Evolutionary conservation across 2,113 vertebrate species (phyloP), one percentile per base, ranked within the genome.

Genomic region (Pleuronectes platessa): DNA sequence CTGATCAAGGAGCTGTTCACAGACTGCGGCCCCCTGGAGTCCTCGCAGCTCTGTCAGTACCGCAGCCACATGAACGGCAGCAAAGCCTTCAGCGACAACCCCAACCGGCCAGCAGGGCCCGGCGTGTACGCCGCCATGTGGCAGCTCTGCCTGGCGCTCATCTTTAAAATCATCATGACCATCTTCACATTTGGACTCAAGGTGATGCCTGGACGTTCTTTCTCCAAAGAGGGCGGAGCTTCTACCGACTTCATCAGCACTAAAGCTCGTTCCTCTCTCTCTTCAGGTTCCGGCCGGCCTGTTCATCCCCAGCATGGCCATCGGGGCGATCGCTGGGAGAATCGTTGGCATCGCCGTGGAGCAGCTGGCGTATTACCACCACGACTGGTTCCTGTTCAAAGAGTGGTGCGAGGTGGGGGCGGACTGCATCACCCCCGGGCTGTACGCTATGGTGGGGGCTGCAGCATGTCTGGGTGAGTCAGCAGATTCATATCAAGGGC

Each of bases 131-230:
- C 97, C 3, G 97, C 98, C 82, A 99, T 99, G 92, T 99, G 98
- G 97, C 97, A 99, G 89, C 93, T 99, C 21, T 97, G 97, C 88
- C 93, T 99, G 89, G 98, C 98, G 0, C 97, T 99, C 73, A 93
- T 99, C 88, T 99, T 99, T 84, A 99, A 99, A 91, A 98, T 99
- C 91, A 96, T 99, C 89, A 99, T 99, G 97, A 99, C 98, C 47
- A 98, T 99, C 49, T 99, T 99, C 93, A 99, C 98, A 35, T 99
- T 99, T 40, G 98, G 98, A 65, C 96, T 99, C 68, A 99, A 99
- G 98, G 98, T 98, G 91, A 91, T 80, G 24, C 26, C 64, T 24
- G 40, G 2, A 4, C 2, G 40, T 13, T 42, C 40, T 42, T 21
- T 9, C 47, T 23, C 15, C 18, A 2, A 26, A n/a, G 1, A 0